phyloP scores from a whole-genome alignment of 2,888 invertebrate genomes.

The Campoplex capitator region DNA sequence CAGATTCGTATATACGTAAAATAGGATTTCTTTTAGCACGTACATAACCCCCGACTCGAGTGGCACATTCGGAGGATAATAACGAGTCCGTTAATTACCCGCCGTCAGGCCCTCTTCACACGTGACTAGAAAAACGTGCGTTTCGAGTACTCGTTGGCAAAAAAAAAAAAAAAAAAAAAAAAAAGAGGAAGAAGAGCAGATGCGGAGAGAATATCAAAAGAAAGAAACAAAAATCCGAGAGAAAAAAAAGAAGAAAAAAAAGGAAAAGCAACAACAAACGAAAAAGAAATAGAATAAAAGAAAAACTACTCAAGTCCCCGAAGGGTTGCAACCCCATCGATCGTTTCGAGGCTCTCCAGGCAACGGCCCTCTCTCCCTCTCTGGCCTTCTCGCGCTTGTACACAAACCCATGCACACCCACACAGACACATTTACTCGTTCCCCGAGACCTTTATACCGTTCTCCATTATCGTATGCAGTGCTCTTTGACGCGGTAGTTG shows the following conservation, averaged over 20 bases:
- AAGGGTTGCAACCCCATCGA: constrained; percentile 77
- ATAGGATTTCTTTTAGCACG: background rate
- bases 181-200: constrained; percentile 7
- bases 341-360: constrained; percentile 74
- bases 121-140: constrained; percentile 38
- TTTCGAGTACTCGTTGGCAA: constrained; percentile 23
- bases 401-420: background rate
- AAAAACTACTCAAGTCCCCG: constrained; percentile 48
- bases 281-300: constrained; percentile 28
- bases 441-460: constrained; percentile 44
- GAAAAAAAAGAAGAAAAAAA: background rate
- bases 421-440: constrained; percentile 18
- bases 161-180: constrained; percentile 11
- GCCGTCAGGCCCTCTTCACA: constrained; percentile 35
- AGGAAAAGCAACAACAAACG: background rate
- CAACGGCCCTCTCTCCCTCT: constrained; percentile 65
- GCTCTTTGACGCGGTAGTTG: constrained; percentile 56
- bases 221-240: background rate
- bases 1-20: background rate
- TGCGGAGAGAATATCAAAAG: background rate
- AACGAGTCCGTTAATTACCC: constrained; percentile 53
- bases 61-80: constrained; percentile 38
- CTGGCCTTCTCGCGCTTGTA: constrained; percentile 24
- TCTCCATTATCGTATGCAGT: constrained; percentile 65
- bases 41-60: background rate